Conservation (phyloP, 2,888 invertebrate species). For the Aspidiotus destructor region DNA sequence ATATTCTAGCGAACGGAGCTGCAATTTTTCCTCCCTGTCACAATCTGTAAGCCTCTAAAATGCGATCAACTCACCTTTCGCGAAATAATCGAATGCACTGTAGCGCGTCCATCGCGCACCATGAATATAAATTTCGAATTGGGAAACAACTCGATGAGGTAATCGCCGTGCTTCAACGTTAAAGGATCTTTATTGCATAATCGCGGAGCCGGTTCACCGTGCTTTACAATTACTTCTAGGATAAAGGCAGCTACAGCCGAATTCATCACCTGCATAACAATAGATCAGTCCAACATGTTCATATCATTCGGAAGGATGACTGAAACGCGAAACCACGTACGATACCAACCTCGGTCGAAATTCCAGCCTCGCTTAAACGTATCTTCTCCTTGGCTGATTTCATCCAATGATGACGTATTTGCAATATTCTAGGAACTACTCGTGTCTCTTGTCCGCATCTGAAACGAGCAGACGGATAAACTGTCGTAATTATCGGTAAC, state of each 20-base stretch:
- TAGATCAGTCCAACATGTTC: background rate
- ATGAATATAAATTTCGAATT: conserved; percentile 96
- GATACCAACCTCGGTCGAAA: conserved; percentile 62
- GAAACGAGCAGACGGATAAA: conserved; percentile 38
- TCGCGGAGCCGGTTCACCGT: conserved; percentile 88
- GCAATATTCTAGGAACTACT: conserved; percentile 90
- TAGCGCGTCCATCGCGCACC: conserved; percentile 96
- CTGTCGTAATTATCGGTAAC: too few species aligned
- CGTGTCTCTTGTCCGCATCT: conserved; percentile 94
- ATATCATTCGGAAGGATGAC: too few species aligned
- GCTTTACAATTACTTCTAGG: conserved; percentile 87
- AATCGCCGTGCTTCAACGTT: conserved; percentile 91
- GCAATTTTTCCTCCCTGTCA: too few species aligned
- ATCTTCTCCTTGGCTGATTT: conserved; percentile 85
- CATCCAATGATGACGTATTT: conserved; percentile 90
- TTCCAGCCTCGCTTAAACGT: conserved; percentile 85
- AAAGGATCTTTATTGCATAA: conserved; percentile 99
- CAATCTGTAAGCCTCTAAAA: too few species aligned
- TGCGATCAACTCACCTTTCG: conserved; percentile 57
- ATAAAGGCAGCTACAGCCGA: conserved; percentile 95
- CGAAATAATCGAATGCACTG: conserved; percentile 95
- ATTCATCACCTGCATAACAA: conserved; percentile 59
- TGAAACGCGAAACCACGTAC: too few species aligned
- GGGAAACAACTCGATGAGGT: conserved; percentile 89
- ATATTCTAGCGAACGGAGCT: too few species aligned